These are phyloP conservation scores for Caenorhabditis wallacei DNA, from an alignment of 2,888 invertebrate genomes.

Conservation along the genomic window DNA sequence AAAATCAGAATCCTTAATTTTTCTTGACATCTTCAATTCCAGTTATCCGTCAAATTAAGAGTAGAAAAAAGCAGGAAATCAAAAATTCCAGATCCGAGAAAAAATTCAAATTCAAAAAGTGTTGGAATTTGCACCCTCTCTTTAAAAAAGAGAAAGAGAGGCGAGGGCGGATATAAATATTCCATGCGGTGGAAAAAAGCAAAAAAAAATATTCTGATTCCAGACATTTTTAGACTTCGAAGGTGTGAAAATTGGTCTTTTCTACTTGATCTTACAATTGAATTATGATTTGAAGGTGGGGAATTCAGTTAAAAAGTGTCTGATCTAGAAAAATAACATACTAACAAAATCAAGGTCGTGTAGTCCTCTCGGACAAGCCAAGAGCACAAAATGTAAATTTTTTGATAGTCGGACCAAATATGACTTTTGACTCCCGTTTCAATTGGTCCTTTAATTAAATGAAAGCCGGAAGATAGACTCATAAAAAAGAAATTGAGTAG, in stretches of 20 bases:
- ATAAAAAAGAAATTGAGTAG: conserved; percentile 4
- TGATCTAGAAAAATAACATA: too few species aligned
- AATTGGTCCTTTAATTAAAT: neutral
- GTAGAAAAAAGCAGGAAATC: neutral
- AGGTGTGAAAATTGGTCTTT: too few species aligned
- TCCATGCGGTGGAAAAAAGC: conserved; percentile 16
- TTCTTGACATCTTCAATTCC: too few species aligned
- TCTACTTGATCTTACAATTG: too few species aligned
- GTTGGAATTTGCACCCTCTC: conserved; percentile 11
- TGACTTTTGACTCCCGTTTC: too few species aligned
- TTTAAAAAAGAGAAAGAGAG: neutral
- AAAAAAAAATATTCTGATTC: neutral
- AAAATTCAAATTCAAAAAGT: neutral
- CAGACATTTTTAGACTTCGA: neutral
- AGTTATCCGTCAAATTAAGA: too few species aligned
- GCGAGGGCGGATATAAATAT: conserved; percentile 49
- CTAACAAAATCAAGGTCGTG: too few species aligned
- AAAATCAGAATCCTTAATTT: neutral
- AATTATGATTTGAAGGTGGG: too few species aligned
- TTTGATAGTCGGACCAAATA: too few species aligned
- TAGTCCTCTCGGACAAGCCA: too few species aligned
- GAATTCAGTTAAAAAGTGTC: too few species aligned
- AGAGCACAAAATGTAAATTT: too few species aligned
- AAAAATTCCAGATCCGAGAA: neutral
- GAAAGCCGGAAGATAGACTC: neutral